Evolutionary conservation across 2,888 invertebrate species (phyloP).

Genomic region (Microchrysa polita): DNA sequence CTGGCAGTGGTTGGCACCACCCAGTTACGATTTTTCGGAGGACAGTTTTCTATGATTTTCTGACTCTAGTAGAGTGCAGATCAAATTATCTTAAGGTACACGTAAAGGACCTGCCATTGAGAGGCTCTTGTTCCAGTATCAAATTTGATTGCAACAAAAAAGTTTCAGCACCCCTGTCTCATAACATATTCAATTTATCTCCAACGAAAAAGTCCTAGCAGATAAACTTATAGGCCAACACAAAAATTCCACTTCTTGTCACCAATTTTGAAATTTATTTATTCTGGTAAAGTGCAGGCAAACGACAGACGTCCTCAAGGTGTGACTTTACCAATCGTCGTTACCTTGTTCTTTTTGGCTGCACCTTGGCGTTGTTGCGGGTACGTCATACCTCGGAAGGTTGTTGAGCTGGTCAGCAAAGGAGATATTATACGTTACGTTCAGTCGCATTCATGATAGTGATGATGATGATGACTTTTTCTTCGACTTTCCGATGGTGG

Average conservation of each 20-base stretch:
- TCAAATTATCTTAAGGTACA: too few species aligned
- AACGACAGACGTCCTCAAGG: constrained; percentile 47
- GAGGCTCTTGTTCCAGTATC: too few species aligned
- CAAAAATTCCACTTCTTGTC: constrained; percentile 47
- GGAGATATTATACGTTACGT: too few species aligned
- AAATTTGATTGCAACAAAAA: background rate
- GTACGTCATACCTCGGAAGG: constrained; percentile 30
- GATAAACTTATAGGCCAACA: constrained; percentile 42
- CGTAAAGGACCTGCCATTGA: too few species aligned
- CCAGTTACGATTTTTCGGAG: too few species aligned
- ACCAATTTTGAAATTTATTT: constrained; percentile 47
- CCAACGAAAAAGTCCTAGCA: constrained; percentile 18
- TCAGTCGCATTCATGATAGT: too few species aligned
- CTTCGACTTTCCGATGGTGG: constrained; percentile 24
- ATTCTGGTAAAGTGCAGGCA: constrained; percentile 48
- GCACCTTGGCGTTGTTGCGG: constrained; percentile 18
- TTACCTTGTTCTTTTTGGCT: background rate
- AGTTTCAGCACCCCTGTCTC: background rate
- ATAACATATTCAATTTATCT: constrained; percentile 15
- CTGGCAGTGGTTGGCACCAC: too few species aligned
- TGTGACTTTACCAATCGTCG: constrained; percentile 45
- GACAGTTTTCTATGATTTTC: too few species aligned
- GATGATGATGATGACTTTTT: constrained; percentile 11
- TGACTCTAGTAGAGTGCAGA: too few species aligned
- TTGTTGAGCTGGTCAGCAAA: constrained; percentile 9